Evolutionary conservation across 2,888 invertebrate species (phyloP).

Genomic region (Aethes cnicana): DNA sequence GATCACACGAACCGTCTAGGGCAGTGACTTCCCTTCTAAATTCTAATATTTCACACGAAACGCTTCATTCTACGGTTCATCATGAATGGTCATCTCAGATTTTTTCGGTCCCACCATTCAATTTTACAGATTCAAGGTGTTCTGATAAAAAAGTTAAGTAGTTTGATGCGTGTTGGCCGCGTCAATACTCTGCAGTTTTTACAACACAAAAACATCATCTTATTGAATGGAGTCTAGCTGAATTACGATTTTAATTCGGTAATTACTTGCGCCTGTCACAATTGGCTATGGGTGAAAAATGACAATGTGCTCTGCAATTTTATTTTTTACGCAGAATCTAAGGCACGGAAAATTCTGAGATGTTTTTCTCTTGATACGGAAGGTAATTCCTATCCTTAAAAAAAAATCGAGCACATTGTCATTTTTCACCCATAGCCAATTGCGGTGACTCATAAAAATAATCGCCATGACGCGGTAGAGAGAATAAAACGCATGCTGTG

Average conservation of each 20-base stretch:
- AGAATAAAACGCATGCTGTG: too few relatives aligned
- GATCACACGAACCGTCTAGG: not conserved
- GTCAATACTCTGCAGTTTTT: slow-evolving; percentile 17
- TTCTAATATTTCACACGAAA: not conserved
- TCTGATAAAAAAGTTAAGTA: slow-evolving; percentile 32
- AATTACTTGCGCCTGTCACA: too few relatives aligned
- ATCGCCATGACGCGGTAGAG: too few relatives aligned
- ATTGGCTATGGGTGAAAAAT: too few relatives aligned
- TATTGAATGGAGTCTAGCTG: not conserved
- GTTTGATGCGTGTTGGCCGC: slow-evolving; percentile 11
- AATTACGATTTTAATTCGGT: not conserved
- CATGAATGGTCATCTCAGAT: slow-evolving; percentile 22
- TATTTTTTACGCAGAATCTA: too few relatives aligned
- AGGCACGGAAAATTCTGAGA: too few relatives aligned
- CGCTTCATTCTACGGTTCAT: slow-evolving; percentile 3
- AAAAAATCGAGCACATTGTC: too few relatives aligned
- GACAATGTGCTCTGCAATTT: too few relatives aligned
- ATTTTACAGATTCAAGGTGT: slow-evolving; percentile 36
- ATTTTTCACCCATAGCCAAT: too few relatives aligned
- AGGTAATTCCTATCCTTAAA: too few relatives aligned
- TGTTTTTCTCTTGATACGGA: too few relatives aligned
- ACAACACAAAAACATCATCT: slow-evolving; percentile 5
- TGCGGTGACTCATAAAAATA: too few relatives aligned
- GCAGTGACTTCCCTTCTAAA: slow-evolving; percentile 15
- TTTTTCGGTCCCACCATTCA: slow-evolving; percentile 35